phyloP scores from a whole-genome alignment of 53 echinoderm and acorn worm species.

The Echinometra lucunter region DNA sequence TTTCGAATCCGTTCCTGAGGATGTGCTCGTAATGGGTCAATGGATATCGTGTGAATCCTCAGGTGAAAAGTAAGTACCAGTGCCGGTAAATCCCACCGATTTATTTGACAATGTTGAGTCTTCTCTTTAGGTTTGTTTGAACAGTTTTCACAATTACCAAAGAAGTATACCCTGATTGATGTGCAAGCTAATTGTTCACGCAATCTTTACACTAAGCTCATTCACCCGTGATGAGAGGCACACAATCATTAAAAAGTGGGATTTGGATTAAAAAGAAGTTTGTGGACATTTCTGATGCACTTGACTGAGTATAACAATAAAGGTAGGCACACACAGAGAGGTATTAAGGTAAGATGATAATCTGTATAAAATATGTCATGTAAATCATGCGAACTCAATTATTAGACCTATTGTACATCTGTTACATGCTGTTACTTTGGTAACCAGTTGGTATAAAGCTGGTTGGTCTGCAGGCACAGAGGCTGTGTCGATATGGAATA shows the following conservation, averaged over 20 bases:
- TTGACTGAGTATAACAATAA: background rate
- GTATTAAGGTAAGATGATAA: background rate
- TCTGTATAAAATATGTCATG: conserved; percentile 3
- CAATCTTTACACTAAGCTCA: background rate
- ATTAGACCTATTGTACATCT: background rate
- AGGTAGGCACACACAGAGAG: background rate
- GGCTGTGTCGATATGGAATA: too few relatives aligned
- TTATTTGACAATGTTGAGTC: background rate
- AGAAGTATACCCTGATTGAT: background rate
- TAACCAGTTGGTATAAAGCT: background rate
- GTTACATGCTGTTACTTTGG: background rate
- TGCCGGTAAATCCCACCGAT: background rate
- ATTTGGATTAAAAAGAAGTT: conserved; percentile 1
- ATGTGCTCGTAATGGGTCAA: background rate
- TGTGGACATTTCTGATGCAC: background rate
- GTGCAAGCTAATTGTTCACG: background rate
- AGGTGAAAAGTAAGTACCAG: background rate
- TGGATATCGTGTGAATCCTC: conserved; percentile 20
- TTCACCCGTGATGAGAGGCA: background rate
- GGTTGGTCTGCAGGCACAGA: background rate
- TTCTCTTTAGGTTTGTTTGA: background rate
- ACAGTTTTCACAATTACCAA: background rate
- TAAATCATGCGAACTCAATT: background rate
- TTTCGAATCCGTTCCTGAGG: background rate
- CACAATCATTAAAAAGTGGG: background rate